A percentile compares a stretch with the other conserved stretches of the same genome.
These are phyloP conservation scores for Stigmatopora argus DNA, from an alignment of 2,113 vertebrate species.

Conservation along the genomic window DNA sequence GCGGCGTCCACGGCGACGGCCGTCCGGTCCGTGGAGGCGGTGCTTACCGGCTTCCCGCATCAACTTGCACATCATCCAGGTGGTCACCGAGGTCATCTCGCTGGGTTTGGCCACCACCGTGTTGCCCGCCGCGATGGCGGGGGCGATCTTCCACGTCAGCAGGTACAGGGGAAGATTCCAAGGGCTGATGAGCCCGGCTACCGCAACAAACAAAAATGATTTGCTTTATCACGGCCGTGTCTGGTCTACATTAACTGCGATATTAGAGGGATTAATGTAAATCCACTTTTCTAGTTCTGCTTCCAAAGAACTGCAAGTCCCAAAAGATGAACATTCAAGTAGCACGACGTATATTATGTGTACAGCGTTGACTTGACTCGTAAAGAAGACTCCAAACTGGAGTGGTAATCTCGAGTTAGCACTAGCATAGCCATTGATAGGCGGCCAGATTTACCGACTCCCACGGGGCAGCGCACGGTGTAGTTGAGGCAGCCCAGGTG, in stretches of 20 bases:
- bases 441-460: conserved; percentile 77
- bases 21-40: not conserved
- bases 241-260: too few relatives aligned
- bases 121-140: conserved; percentile 87
- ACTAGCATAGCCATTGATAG: too few relatives aligned
- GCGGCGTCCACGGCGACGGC: too few relatives aligned
- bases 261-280: too few relatives aligned
- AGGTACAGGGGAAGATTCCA: conserved; percentile 96
- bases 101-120: conserved; percentile 95
- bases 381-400: too few relatives aligned
- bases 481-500: conserved; percentile 82
- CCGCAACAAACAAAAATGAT: conserved; percentile 20
- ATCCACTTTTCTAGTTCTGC: too few relatives aligned
- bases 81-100: conserved; percentile 94
- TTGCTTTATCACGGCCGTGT: too few relatives aligned
- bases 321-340: too few relatives aligned
- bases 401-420: too few relatives aligned
- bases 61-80: conserved; percentile 95
- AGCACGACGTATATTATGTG: too few relatives aligned
- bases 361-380: too few relatives aligned
- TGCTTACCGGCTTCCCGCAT: conserved; percentile 82
- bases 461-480: conserved; percentile 80
- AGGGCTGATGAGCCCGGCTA: conserved; percentile 93
- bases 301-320: too few relatives aligned
- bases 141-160: conserved; percentile 96